Conservation (phyloP, 2,797 vertebrate species). For the Spea hammondii region DNA sequence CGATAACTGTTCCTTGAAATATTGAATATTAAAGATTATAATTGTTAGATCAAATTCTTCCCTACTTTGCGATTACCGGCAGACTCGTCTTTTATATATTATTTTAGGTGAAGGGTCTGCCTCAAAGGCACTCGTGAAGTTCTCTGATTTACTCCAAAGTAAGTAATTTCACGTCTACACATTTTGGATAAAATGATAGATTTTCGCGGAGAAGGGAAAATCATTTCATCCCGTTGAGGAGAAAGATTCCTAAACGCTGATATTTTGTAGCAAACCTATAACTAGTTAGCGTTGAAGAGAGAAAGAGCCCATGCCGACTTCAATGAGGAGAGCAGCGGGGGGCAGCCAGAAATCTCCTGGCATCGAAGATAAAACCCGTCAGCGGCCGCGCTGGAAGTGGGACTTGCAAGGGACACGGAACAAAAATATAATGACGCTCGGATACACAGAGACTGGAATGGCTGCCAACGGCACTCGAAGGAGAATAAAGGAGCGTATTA, state of each 20-base stretch:
- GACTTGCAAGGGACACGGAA: not conserved
- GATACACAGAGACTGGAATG: not conserved
- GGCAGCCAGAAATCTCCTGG: slow-evolving; percentile 8
- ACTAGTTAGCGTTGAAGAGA: not conserved
- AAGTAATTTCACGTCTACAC: no score
- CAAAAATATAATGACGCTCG: slow-evolving; percentile 4
- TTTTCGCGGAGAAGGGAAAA: not conserved
- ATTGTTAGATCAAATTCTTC: no score
- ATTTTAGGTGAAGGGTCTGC: no score
- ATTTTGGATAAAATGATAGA: not conserved
- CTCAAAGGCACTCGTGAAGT: no score
- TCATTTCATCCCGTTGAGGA: not conserved
- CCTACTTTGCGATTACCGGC: no score
- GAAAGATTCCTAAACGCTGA: not conserved
- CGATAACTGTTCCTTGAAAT: no score
- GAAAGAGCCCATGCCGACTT: slow-evolving; percentile 2
- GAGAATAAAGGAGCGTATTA: not conserved
- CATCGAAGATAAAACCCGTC: slow-evolving; percentile 3
- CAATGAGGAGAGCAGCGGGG: not conserved
- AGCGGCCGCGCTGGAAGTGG: not conserved
- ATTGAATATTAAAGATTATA: no score
- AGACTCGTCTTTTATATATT: no score
- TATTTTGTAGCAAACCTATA: slow-evolving; percentile 1
- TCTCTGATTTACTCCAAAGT: no score
- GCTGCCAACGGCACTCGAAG: slow-evolving; percentile 13